Evolutionary conservation across 2,113 vertebrate genomes (phyloP), one percentile per base, ranked within the genome.

Genomic region (Chaetura pelagica): DNA sequence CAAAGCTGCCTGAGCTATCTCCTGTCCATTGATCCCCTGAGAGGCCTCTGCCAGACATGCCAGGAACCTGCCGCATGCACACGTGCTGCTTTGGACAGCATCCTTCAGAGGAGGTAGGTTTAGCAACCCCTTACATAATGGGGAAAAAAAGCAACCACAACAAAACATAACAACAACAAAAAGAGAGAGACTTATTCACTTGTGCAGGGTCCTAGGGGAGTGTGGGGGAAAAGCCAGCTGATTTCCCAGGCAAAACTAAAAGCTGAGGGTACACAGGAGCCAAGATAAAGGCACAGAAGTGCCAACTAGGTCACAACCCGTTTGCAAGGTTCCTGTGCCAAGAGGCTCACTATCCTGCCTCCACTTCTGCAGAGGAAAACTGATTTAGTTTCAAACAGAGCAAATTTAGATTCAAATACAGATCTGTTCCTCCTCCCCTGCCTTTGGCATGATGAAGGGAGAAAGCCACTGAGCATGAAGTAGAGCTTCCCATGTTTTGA

Each of bases 241-340:
- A 82, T 87, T 87, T 89, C 46, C 24, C 24, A 42, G 46, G 49
- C 32, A 49, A 69, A 75, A 87, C 69, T 57, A 80, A 88, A 92
- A 69, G 81, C 49, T 3, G 6, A 54, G 30, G 46, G 12, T 51
- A 64, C 2, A 13, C 9, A 57, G 67, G 46, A 93, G 61, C 26
- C 61, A 59, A 21, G 61, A 66, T 66, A 54, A 80, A 90, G 46
- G 67, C 83, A 80, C 13, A 69, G 55, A 52, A 17, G 11, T 66
- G 13, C 67, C 76, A 77, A 15, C 30, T 8, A 44, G 46, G 35
- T 69, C 64, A 48, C 48, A 23, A 64, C 1, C 14, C 0, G 0
- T 59, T 92, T 58, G 15, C 73, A 78, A 48, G 27, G 26, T 46
- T 74, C 42, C 83, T 66, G 40, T 20, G 49, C 58, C 22, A 44